These are phyloP conservation scores for Sycophaga agraensis DNA, from an alignment of 1,140 invertebrate genomes.

Conservation along the genomic window DNA sequence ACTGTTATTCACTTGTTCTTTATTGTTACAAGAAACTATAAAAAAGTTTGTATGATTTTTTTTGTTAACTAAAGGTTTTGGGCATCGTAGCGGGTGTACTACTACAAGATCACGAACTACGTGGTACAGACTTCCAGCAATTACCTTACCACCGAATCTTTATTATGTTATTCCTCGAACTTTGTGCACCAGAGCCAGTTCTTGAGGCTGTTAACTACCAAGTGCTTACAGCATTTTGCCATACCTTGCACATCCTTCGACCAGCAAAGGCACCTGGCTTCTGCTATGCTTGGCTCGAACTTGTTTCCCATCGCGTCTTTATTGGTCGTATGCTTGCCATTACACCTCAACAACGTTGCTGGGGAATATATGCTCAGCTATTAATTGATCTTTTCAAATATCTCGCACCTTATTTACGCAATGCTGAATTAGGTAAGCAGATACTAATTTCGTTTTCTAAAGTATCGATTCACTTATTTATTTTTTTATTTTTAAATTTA, in stretches of 20 bases:
- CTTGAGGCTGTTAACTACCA: constrained; percentile 91
- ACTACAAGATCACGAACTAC: constrained; percentile 91
- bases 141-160: constrained; percentile 97
- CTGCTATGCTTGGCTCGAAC: constrained; percentile 96
- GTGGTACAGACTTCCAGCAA: constrained; percentile 89
- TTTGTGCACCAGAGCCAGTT: constrained; percentile 90
- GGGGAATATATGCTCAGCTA: constrained; percentile 88
- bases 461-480: too few relatives aligned
- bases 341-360: constrained; percentile 82
- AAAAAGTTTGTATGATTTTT: too few relatives aligned
- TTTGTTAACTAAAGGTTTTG: constrained; percentile 59
- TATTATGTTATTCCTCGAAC: constrained; percentile 95
- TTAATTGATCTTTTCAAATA: constrained; percentile 96
- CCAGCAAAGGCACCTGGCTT: constrained; percentile 97
- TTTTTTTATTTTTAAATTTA: too few relatives aligned
- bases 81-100: constrained; percentile 94
- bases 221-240: constrained; percentile 85
- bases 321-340: constrained; percentile 90
- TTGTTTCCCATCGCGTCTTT: constrained; percentile 95
- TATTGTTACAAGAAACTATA: too few relatives aligned
- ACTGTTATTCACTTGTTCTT: too few relatives aligned
- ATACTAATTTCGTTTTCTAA: neutral
- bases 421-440: constrained; percentile 77
- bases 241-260: constrained; percentile 86
- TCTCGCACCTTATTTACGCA: constrained; percentile 92